Base-by-base conservation (phyloP, 1,140 invertebrate genomes). In the Trachelipus rathkii region DNA sequence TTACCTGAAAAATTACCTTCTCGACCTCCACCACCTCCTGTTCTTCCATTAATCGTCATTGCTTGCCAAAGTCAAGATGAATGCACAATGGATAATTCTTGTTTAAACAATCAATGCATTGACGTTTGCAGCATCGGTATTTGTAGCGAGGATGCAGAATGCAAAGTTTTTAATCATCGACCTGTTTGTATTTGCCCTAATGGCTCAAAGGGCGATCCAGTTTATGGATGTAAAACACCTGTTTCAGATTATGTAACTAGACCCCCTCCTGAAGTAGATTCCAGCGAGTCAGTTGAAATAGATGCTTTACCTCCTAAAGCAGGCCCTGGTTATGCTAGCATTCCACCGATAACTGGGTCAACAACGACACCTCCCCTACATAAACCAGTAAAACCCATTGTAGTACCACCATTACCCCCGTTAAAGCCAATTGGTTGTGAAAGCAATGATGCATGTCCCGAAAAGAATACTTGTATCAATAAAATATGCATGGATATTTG, bases 41-140 rank as follows among this genome's bases (percentile, higher is more conserved):
- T 67, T 68, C 50, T 24, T n/a, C 66, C 73, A n/a, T 10, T 23
- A 68, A 45, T 75, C 21, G 23, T 75, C 10, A 66, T 67, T 15
- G 73, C 53, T 13, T 75, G 73, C 19, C 11, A 13, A 13, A 82
- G 82, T 75, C 50, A 60, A 82, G 87, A 86, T 23, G 93, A 96
- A 81, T 96, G 94, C 83, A 87, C 71, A 19, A 88, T 88, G 15
- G 90, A 92, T 73, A 89, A 95, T 83, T 91, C 93, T 0, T 96
- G 94, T 82, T 89, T 95, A 50, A 93, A 95, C 82, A 86, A 93
- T 82, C 89, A 92, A 73, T 96, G 95, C 83, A 88, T 92, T 76
- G 92, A 94, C 80, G 93, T 93, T 0, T 96, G 94, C 82, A 91
- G 91, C 82, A 72, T 77, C 72, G 77, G 78, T 67, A 74, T 81